phyloP scores from a whole-genome alignment of 2,888 invertebrate genomes.

The Temnothorax ravouxi region DNA sequence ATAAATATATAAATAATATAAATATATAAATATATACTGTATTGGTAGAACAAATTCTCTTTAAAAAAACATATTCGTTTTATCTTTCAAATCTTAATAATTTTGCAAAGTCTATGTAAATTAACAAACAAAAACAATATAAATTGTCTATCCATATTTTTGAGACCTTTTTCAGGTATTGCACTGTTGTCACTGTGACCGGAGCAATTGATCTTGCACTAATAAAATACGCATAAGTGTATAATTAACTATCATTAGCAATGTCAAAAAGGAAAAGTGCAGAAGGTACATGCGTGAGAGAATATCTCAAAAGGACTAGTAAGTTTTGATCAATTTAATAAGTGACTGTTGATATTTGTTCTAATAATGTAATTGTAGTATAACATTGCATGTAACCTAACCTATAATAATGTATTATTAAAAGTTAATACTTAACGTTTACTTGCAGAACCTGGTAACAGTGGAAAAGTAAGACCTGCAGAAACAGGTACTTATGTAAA shows the following conservation, averaged over 20 bases:
- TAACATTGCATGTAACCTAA: background rate
- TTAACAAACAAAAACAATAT: too few species aligned
- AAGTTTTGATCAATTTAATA: background rate
- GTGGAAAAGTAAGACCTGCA: background rate
- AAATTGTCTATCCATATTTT: too few species aligned
- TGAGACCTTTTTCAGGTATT: too few species aligned
- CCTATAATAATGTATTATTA: background rate
- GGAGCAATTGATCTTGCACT: too few species aligned
- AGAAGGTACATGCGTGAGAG: background rate
- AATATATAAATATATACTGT: background rate
- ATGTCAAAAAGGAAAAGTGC: background rate
- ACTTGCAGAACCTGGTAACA: background rate
- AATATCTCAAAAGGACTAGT: background rate
- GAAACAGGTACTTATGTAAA: background rate
- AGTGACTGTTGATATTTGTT: background rate
- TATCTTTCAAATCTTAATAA: conserved; percentile 1
- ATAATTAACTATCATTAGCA: background rate
- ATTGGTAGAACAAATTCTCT: too few species aligned
- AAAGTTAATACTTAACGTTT: background rate
- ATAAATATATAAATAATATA: background rate
- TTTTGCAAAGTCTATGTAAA: background rate
- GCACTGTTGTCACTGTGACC: too few species aligned
- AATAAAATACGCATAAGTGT: too few species aligned
- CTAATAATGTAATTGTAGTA: background rate
- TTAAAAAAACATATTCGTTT: background rate